A percentile compares a stretch with the other conserved stretches of the same genome.
Evolutionary conservation across 2,888 invertebrate species (phyloP).

Genomic region (Callyntrura sp.): DNA sequence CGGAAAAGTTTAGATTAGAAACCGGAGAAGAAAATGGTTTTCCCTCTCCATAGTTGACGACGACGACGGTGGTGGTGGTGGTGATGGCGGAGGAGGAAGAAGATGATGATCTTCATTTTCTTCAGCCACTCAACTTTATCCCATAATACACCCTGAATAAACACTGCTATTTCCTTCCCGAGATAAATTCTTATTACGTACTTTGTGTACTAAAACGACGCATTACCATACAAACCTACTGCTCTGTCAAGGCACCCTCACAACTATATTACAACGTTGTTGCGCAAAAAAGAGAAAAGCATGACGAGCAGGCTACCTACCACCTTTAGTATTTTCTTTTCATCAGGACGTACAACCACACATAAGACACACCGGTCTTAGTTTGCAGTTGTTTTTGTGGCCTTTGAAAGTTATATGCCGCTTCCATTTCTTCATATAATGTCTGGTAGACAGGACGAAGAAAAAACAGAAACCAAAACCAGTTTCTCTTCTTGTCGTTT

Average conservation of each 20-base stretch:
- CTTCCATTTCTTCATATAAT: too few species aligned
- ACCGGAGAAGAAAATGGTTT: conserved; percentile 28
- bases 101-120: not conserved
- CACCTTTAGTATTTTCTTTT: too few species aligned
- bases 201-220: not conserved
- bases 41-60: not conserved
- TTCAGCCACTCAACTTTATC: conserved; percentile 17
- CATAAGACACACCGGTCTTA: too few species aligned
- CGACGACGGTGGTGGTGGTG: not conserved
- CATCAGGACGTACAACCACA: too few species aligned
- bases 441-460: not conserved
- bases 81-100: not conserved
- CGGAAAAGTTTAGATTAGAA: not conserved
- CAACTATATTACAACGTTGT: not conserved
- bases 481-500: not conserved
- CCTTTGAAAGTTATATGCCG: too few species aligned
- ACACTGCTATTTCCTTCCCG: conserved; percentile 2
- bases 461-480: not conserved
- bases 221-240: not conserved
- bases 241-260: not conserved
- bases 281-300: not conserved
- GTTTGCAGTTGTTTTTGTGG: too few species aligned
- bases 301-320: too few species aligned
- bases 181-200: not conserved
- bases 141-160: conserved; percentile 13